Conservation (phyloP, 2,113 vertebrate species). For the Serilophus lunatus region DNA sequence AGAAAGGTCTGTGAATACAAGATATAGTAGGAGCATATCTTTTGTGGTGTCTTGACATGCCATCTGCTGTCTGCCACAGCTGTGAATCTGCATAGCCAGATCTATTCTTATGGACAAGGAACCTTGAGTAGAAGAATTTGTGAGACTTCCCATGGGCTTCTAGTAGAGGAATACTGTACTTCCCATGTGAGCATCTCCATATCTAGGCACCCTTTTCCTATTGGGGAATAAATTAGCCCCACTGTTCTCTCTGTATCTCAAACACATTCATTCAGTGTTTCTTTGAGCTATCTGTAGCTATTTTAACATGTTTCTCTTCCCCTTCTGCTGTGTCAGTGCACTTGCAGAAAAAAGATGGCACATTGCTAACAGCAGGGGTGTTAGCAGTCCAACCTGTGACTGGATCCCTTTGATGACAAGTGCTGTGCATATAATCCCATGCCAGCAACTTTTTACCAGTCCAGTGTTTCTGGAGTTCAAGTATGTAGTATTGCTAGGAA, state of each 20-base stretch:
- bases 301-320: not conserved
- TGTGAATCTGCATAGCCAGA: not conserved
- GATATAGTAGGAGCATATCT: not conserved
- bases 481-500: not conserved
- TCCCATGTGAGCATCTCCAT: not conserved
- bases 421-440: not conserved
- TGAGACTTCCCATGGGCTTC: not conserved
- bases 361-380: not conserved
- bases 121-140: not conserved
- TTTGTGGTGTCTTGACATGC: not conserved
- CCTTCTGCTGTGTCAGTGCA: not conserved
- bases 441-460: not conserved
- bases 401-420: not conserved
- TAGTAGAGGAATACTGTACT: not conserved
- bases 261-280: not conserved
- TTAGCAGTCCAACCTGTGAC: not conserved
- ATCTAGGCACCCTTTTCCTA: not conserved
- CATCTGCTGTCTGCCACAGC: not conserved
- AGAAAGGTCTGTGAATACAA: not conserved
- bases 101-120: not conserved
- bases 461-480: not conserved
- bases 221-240: not conserved
- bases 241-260: not conserved
- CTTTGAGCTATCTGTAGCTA: not conserved
- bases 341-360: not conserved